These are phyloP conservation scores for Hexactinellida sp. DNA, from an alignment of 37 sponge, comb jelly and placozoan genomes.

Conservation along the genomic window DNA sequence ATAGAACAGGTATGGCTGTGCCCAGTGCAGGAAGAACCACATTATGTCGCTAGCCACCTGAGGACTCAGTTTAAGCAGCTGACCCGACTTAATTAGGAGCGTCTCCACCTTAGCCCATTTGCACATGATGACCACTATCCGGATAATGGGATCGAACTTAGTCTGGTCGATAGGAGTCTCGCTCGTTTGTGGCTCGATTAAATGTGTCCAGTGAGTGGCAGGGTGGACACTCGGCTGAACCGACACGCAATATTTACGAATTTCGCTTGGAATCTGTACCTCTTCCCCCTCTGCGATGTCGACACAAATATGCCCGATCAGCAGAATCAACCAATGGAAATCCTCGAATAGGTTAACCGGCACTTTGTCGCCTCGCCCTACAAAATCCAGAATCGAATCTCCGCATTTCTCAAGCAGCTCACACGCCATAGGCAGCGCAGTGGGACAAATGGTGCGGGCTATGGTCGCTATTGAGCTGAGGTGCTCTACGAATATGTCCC, in stretches of 20 bases:
- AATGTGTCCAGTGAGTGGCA: neutral
- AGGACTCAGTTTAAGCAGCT: neutral
- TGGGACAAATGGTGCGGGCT: neutral
- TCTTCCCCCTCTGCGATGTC: conserved; percentile 1
- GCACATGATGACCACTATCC: neutral
- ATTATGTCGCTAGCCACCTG: conserved; percentile 16
- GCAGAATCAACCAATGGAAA: conserved; percentile 10
- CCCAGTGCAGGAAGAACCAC: conserved; percentile 9
- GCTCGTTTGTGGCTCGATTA: neutral
- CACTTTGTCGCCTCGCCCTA: neutral
- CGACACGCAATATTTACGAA: neutral
- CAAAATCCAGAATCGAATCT: neutral
- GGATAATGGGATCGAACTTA: neutral
- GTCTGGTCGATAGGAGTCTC: neutral
- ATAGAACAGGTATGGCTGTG: conserved; percentile 13
- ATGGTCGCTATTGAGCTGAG: neutral
- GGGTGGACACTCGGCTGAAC: neutral
- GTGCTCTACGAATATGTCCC: neutral
- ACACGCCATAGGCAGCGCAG: neutral
- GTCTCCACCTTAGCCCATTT: neutral
- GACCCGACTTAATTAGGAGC: neutral
- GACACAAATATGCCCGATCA: conserved; percentile 19
- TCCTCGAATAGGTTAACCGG: neutral
- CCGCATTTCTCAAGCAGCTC: neutral
- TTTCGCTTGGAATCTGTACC: neutral